Conservation (phyloP, 2,113 vertebrate genomes). For the Marmota flaviventris region DNA sequence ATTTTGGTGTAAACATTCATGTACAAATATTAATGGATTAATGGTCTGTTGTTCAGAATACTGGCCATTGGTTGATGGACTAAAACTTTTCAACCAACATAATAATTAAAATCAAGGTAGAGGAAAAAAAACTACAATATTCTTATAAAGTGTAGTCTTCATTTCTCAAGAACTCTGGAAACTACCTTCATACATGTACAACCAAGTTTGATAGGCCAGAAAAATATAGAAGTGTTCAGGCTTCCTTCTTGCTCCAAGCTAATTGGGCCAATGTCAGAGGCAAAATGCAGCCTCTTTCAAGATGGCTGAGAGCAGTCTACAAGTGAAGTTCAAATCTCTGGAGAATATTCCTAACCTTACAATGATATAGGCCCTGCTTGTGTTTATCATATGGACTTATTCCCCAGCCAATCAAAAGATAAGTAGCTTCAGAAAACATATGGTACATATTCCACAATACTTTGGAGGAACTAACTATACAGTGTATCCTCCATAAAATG, state of each 20-base stretch:
- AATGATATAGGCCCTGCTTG: conserved; percentile 63
- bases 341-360: conserved; percentile 62
- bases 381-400: conserved; percentile 79
- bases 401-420: conserved; percentile 78
- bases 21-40: neutral
- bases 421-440: conserved; percentile 74
- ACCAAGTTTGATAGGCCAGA: neutral
- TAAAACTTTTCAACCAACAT: conserved; percentile 8
- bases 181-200: neutral
- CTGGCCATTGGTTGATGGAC: neutral
- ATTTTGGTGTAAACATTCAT: neutral
- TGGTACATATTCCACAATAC: conserved; percentile 55
- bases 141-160: neutral
- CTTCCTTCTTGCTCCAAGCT: neutral
- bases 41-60: neutral
- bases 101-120: conserved; percentile 14
- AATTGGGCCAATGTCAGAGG: conserved; percentile 22
- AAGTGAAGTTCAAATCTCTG: conserved; percentile 62
- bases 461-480: conserved; percentile 36
- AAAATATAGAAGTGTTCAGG: neutral
- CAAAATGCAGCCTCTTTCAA: conserved; percentile 58
- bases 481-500: conserved; percentile 61
- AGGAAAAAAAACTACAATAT: neutral
- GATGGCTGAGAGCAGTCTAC: conserved; percentile 7
- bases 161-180: neutral